These are phyloP conservation scores for Aldrovandia affinis DNA, from an alignment of 2,797 vertebrate genomes.

Conservation along the genomic window DNA sequence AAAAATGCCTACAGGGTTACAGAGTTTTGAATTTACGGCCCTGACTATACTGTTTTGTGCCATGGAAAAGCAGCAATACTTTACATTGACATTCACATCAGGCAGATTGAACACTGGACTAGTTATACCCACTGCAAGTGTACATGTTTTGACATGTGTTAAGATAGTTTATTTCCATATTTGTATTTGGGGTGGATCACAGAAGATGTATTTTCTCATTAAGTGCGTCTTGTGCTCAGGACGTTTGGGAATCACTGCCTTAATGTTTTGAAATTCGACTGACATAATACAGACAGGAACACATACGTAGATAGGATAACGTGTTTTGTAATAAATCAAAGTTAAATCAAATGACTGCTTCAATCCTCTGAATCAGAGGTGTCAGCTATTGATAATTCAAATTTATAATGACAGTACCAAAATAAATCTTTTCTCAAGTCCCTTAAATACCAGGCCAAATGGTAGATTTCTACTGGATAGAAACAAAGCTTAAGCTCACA, in stretches of 20 bases:
- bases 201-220: not conserved
- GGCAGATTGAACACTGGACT: not conserved
- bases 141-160: not conserved
- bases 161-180: not conserved
- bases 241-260: not conserved
- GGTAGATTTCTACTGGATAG: not conserved
- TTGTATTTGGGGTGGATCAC: not conserved
- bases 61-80: too few species aligned
- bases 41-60: too few species aligned
- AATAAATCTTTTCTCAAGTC: not conserved
- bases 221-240: not conserved
- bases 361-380: not conserved
- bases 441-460: constrained; percentile 7
- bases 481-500: not conserved
- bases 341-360: not conserved
- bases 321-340: not conserved
- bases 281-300: not conserved
- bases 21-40: too few species aligned
- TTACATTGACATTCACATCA: not conserved
- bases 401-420: not conserved
- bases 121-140: not conserved
- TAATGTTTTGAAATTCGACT: not conserved
- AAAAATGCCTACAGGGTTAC: too few species aligned
- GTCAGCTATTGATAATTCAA: not conserved
- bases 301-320: not conserved